A percentile compares a stretch with the other conserved stretches of the same genome.
Conservation (phyloP, 1,140 invertebrate genomes). For the Samia ricini region DNA sequence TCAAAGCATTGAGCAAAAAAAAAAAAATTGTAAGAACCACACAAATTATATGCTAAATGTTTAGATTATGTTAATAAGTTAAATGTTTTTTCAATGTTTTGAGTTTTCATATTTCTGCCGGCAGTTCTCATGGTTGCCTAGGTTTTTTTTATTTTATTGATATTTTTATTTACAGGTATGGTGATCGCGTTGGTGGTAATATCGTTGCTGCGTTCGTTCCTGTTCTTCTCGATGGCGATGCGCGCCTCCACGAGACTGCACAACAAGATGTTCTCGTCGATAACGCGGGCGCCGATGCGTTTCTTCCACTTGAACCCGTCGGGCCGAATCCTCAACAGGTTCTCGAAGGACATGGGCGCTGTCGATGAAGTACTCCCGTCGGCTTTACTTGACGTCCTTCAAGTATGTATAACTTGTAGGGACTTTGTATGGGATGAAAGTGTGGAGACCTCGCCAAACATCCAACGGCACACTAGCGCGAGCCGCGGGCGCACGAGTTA, state of each 20-base stretch:
- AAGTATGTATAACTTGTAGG: constrained; percentile 66
- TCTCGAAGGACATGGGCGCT: constrained; percentile 91
- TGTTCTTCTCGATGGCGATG: constrained; percentile 85
- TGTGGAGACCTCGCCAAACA: too few species aligned
- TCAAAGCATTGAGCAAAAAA: too few species aligned
- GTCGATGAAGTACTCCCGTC: constrained; percentile 91
- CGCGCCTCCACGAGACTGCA: constrained; percentile 86
- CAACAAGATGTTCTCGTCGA: constrained; percentile 86
- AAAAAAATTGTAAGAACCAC: too few species aligned
- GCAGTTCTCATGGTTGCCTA: too few species aligned
- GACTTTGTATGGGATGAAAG: too few species aligned
- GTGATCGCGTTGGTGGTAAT: constrained; percentile 80
- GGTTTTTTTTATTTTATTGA: too few species aligned
- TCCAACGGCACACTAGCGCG: too few species aligned
- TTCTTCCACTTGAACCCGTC: constrained; percentile 91
- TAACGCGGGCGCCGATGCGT: constrained; percentile 86
- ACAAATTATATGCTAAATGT: too few species aligned
- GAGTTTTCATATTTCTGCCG: too few species aligned
- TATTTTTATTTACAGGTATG: constrained; percentile 77
- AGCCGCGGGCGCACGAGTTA: too few species aligned
- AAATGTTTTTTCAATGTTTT: too few species aligned
- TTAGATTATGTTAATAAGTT: too few species aligned
- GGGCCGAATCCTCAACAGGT: constrained; percentile 87
- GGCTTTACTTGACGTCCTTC: constrained; percentile 84
- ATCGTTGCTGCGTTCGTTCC: constrained; percentile 77